Base-by-base conservation (phyloP, 2,113 vertebrate species). In the Scophthalmus maximus region DNA sequence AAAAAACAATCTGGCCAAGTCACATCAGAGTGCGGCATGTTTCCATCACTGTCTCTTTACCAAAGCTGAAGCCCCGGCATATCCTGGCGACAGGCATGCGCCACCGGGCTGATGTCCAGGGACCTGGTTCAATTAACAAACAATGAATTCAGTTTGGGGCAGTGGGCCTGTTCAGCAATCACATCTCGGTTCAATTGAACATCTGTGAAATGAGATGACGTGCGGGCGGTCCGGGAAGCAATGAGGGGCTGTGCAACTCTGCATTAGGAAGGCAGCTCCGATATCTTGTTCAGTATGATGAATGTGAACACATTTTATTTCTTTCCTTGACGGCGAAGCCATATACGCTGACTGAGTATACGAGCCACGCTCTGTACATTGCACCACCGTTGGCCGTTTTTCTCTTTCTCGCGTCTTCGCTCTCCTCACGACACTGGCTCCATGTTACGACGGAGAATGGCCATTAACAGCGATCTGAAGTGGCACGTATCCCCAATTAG, bases 401-500 rank as follows among this genome's bases (percentile, higher is more conserved):
- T 15, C 8, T 60, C 55, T 25, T 51, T 14, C 22, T 25, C 20
- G n/a, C 50, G 5, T 34, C 38, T 23, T 61, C 64, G 61, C 63
- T 77, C 49, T 59, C 50, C 61, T 68, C 60, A 36, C 15, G 18
- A 63, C 68, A 68, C 56, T 40, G 27, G 38, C 25, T 50, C 29
- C 17, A 51, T 46, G 73, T 80, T 38, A 82, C 58, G 18, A 70
- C n/a, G 53, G 55, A 81, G 27, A 76, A 25, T 8, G 27, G 72
- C 72, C 42, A 83, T 86, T 81, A 84, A 52, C 56, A 11, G 66
- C 73, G 6, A 49, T 76, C 64, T 78, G 34, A 61, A 78, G 77
- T 51, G 66, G 50, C 64, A 46, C 55, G 29, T 57, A 62, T 62
- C 47, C 38, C 64, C 74, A 83, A 86, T 89, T 79, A 86, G 57